Evolutionary conservation across 2,113 vertebrate species (phyloP), one percentile per base, ranked within the genome.

Genomic region (Psittacus erithacus): DNA sequence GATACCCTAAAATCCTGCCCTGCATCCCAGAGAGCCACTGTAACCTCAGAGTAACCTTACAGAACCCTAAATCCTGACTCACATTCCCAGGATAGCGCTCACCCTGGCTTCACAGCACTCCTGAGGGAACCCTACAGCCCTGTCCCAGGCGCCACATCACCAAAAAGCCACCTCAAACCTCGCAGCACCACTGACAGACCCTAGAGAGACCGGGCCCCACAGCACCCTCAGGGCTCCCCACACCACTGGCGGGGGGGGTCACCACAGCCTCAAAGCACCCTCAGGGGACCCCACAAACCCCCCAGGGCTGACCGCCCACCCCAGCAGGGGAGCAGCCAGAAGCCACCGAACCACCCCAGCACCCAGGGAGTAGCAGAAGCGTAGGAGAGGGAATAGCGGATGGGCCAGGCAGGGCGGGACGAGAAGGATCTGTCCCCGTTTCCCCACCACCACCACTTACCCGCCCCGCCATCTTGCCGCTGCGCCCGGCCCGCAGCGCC

Each of bases 391-490:
- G 5, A n/a, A 82, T 3, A 62, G 27, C 27, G 33, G 39, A 63
- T 47, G 33, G 25, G 46, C 23, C 78, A 68, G 62, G 53, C 57
- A 35, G 22, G 28, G 46, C 74, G 59, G 52, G 12, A 64, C 64
- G 50, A 46, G 2, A 31, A 44, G 19, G 17, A 8, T 18, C 85
- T 7, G 14, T 15, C 28, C 39, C 47, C 1, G 3, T 10, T 10
- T 47, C 35, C 64, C 53, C 80, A 14, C 50, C 28, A 91, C 38
- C 9, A 3, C 46, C 74, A 91, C 95, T 96, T 86, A 49, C 95
- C 93, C 95, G 49, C 89, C 86, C 93, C 95, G 95, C 95, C 95
- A 96, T 95, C 91, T 96, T 96, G 95, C 88, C 84, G 93, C 95
- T 82, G 81, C 76, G 35, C 91, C 64, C 77, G 13, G 68, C 90